Evolutionary conservation across 2,113 vertebrate genomes (phyloP).

Genomic region (Acanthochromis polyacanthus): DNA sequence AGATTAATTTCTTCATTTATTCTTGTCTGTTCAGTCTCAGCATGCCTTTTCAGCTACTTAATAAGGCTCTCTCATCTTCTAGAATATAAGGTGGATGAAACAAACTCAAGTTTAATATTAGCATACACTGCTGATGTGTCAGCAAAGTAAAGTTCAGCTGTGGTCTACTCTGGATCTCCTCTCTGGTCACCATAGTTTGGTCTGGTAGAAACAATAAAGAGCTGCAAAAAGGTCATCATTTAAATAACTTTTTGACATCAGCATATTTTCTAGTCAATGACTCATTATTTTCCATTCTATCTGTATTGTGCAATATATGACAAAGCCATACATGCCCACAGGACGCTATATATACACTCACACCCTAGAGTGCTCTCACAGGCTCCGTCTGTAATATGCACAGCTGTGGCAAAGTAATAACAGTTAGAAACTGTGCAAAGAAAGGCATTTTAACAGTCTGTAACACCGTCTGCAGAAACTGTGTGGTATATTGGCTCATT

Average conservation of each 20-base stretch:
- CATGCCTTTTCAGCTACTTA: background rate
- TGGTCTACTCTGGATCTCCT: constrained; percentile 29
- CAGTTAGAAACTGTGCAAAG: constrained; percentile 42
- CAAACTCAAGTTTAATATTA: constrained; percentile 16
- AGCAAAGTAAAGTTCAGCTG: constrained; percentile 28
- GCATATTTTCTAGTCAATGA: constrained; percentile 7
- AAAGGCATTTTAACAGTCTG: constrained; percentile 53
- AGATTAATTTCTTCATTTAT: constrained; percentile 24
- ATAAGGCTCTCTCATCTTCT: constrained; percentile 9
- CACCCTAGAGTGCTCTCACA: constrained; percentile 12
- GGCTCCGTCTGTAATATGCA: constrained; percentile 50
- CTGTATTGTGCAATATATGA: background rate
- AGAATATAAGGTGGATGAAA: constrained; percentile 16
- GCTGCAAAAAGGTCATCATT: constrained; percentile 18
- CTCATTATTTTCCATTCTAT: constrained; percentile 16
- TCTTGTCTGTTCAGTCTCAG: constrained; percentile 4
- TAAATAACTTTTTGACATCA: constrained; percentile 5
- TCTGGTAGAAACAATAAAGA: constrained; percentile 8
- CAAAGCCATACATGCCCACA: background rate
- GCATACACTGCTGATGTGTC: constrained; percentile 13
- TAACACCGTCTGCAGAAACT: constrained; percentile 39
- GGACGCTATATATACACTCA: background rate
- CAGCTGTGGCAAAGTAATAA: constrained; percentile 60
- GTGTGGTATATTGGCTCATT: constrained; percentile 11
- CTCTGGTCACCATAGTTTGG: constrained; percentile 5